phyloP scores from a whole-genome alignment of 2,888 invertebrate genomes.

The Melikaiella ostensackeni region DNA sequence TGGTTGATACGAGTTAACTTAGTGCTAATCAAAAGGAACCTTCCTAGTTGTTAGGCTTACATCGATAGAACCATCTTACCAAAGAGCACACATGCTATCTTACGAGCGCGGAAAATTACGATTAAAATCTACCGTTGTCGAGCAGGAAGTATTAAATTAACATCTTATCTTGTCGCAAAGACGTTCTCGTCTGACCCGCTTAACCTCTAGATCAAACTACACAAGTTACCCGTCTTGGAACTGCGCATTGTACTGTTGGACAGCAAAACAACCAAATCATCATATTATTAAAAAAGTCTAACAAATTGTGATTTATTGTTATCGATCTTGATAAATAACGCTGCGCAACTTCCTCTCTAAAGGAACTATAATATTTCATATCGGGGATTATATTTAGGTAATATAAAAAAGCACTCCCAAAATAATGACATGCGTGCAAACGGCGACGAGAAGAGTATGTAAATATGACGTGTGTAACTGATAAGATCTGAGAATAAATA shows the following conservation, averaged over 20 bases:
- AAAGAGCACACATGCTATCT: background rate
- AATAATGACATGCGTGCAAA: constrained; percentile 3
- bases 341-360: background rate
- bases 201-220: constrained; percentile 47
- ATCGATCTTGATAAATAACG: background rate
- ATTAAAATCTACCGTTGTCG: constrained; percentile 55
- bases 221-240: constrained; percentile 9
- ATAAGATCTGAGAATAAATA: constrained; percentile 38
- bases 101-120: constrained; percentile 4
- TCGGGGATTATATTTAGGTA: background rate
- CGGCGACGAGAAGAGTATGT: constrained; percentile 18
- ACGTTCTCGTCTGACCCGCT: constrained; percentile 43
- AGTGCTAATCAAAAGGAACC: too few species aligned
- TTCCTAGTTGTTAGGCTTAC: too few species aligned
- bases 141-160: constrained; percentile 72
- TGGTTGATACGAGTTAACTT: too few species aligned
- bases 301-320: too few species aligned
- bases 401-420: constrained; percentile 23
- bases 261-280: background rate
- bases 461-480: constrained; percentile 34
- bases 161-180: constrained; percentile 60
- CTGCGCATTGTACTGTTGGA: background rate
- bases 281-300: background rate
- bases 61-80: background rate
- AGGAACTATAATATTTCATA: background rate